Base-by-base conservation (phyloP, 2,888 invertebrate genomes). In the Eristalis pertinax region DNA sequence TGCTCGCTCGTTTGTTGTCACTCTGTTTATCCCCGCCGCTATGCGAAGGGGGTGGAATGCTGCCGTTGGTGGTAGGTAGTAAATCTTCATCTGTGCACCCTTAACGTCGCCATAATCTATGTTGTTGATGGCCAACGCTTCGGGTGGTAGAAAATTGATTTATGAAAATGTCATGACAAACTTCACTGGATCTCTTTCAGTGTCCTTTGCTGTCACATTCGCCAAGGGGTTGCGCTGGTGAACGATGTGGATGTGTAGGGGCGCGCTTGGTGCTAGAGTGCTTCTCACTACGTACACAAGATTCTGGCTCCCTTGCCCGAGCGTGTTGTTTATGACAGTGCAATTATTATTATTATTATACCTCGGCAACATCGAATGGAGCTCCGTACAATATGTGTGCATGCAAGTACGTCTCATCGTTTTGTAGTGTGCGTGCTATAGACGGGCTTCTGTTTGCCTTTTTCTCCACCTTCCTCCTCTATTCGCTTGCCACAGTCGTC, bases 71-170 rank as follows among this genome's bases (percentile, higher is more conserved):
- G 68, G 29, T 19, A 26, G 50, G 50, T 67, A 67, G 65, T 75
- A 76, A 80, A 84, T 80, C 74, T 79, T 63, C 73, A 73, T 84
- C 64, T 62, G 32, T 77, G 38, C 24, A 73, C 76, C 68, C 67
- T 64, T 76, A 80, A 76, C 72, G 76, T 78, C 81, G 41, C 50
- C 69, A 81, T 81, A 81, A 85, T 81, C 77, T 85, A 77, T 85
- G 73, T 64, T 85, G 74, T 73, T 85, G 81, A 81, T 77, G 81
- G 77, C 77, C 73, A 74, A 78, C 85, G 85, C 85, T 74, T 77
- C 73, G 85, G 81, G 85, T 81, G 81, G 85, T 85, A 81, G 69
- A 81, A 82, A 85, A 85, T 85, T 85, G 85, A 85, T 85, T 85
- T 85, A 85, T 82, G 85, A 82, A 85, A 85, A 81, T 85, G 70